Conservation (phyloP, 2,113 vertebrate species). For the Felis catus region F.catus_Fca126_mat1.0 CM031413.1:139337501-139338000, state of each 20-base stretch:
- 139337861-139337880: neutral
- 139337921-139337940: neutral
- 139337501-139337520: neutral
- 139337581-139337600: neutral
- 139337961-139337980: neutral
- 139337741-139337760: neutral
- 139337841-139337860: slow-evolving; percentile 1
- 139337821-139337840: neutral
- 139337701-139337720: neutral
- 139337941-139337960: neutral
- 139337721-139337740: neutral
- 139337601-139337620: neutral
- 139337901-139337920: neutral
- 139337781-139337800: neutral
- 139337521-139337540: neutral
- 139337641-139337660: neutral
- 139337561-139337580: neutral
- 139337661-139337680: neutral
- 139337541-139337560: neutral
- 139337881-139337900: neutral
- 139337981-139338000: neutral
- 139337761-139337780: neutral
- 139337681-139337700: neutral
- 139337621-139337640: neutral
- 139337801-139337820: neutral